phyloP scores from a whole-genome alignment of 2,113 vertebrate genomes.

The Tricholaema leucomelas region DNA sequence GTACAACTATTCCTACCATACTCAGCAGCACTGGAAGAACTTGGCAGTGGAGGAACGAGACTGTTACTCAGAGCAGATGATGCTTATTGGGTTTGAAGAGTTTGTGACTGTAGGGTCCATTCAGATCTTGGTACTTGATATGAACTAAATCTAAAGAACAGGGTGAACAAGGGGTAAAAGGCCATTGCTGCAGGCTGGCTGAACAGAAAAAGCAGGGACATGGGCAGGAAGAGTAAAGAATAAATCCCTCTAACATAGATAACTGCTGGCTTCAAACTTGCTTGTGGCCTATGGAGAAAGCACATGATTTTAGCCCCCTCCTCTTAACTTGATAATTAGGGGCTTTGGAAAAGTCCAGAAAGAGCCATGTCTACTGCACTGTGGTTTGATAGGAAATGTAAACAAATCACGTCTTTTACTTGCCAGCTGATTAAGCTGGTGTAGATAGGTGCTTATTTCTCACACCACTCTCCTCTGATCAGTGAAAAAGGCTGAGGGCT shows the following conservation, averaged over 20 bases:
- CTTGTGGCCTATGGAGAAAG: background rate
- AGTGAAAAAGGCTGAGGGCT: background rate
- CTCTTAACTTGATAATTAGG: background rate
- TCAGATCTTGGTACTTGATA: background rate
- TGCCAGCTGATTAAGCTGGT: background rate
- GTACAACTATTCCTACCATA: accelerated
- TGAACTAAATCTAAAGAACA: background rate
- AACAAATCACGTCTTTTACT: background rate
- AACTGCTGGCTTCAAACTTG: background rate
- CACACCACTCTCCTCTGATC: background rate
- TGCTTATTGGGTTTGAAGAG: background rate
- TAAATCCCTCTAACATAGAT: background rate
- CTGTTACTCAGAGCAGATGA: background rate
- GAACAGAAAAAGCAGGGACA: background rate
- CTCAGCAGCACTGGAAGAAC: background rate
- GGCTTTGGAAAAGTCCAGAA: background rate
- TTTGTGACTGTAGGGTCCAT: background rate
- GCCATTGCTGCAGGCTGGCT: background rate
- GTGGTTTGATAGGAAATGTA: background rate
- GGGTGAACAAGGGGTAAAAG: background rate
- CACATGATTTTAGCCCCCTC: background rate
- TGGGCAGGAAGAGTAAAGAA: background rate
- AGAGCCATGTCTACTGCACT: background rate
- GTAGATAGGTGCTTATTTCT: background rate
- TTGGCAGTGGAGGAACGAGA: background rate